A percentile compares a stretch with the other conserved stretches of the same genome.
These are phyloP conservation scores for Xanthorhoe designata DNA, from an alignment of 2,888 invertebrate genomes.

Conservation along the genomic window DNA sequence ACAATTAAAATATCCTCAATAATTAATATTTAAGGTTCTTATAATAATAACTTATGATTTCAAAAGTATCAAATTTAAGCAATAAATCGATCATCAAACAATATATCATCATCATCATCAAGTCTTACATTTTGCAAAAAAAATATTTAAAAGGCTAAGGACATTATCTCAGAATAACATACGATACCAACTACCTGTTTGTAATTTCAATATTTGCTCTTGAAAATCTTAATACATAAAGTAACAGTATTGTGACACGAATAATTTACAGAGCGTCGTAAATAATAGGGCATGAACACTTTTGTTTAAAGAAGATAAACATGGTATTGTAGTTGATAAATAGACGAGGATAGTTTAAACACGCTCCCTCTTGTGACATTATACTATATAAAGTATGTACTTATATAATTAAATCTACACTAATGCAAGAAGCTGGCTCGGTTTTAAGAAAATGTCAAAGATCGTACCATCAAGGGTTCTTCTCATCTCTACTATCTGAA, in stretches of 20 bases:
- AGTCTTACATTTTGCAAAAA: too few relatives aligned
- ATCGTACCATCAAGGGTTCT: too few relatives aligned
- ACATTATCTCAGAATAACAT: neutral
- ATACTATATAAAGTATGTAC: neutral
- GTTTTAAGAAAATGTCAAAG: too few relatives aligned
- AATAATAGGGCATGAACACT: slow-evolving; percentile 51
- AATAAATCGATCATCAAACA: too few relatives aligned
- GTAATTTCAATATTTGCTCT: slow-evolving; percentile 26
- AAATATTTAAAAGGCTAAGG: too few relatives aligned
- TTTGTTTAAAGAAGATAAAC: slow-evolving; percentile 52
- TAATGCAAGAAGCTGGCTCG: neutral
- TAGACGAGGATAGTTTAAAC: slow-evolving; percentile 51
- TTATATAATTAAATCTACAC: neutral
- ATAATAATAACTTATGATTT: too few relatives aligned
- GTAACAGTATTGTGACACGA: slow-evolving; percentile 32
- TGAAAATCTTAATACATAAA: slow-evolving; percentile 33
- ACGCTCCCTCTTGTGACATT: slow-evolving; percentile 49
- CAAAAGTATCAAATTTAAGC: too few relatives aligned
- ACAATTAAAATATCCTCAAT: too few relatives aligned
- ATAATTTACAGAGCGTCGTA: slow-evolving; percentile 45
- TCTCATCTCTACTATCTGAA: too few relatives aligned
- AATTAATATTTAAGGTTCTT: too few relatives aligned
- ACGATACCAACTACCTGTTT: neutral
- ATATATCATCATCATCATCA: too few relatives aligned
- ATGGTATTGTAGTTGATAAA: slow-evolving; percentile 51